A percentile compares a stretch with the other conserved stretches of the same genome.
Evolutionary conservation across 2,888 invertebrate species (phyloP).

Genomic region (Harpalus rufipes): DNA sequence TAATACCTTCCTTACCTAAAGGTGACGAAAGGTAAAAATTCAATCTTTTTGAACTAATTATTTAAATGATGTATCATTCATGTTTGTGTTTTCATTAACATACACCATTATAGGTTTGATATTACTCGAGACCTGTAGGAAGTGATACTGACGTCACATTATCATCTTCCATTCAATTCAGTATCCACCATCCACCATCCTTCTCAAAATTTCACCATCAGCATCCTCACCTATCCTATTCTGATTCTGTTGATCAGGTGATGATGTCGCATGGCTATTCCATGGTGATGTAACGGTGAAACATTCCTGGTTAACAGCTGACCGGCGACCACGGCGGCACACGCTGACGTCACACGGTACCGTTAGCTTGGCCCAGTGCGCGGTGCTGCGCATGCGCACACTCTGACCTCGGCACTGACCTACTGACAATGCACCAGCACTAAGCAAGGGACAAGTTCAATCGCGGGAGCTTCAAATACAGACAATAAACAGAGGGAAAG

Average conservation of each 20-base stretch:
- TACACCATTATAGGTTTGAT: too few relatives aligned
- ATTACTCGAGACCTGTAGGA: too few relatives aligned
- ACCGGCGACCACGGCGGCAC: constrained; percentile 76
- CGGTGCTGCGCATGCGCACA: constrained; percentile 51
- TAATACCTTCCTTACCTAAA: too few relatives aligned
- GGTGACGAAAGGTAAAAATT: too few relatives aligned
- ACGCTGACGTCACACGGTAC: constrained; percentile 76
- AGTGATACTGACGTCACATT: neutral
- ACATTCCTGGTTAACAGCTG: constrained; percentile 73
- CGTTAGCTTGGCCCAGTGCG: constrained; percentile 70
- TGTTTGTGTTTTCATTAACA: too few relatives aligned
- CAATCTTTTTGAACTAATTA: too few relatives aligned
- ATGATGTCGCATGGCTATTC: neutral
- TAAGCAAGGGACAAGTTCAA: constrained; percentile 15
- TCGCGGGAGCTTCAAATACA: neutral
- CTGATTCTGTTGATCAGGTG: neutral
- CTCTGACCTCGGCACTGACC: constrained; percentile 57
- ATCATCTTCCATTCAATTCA: neutral
- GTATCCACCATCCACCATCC: neutral
- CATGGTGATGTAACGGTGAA: constrained; percentile 57
- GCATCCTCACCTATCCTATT: neutral
- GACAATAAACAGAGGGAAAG: neutral
- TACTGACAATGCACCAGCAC: constrained; percentile 47
- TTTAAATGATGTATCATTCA: too few relatives aligned
- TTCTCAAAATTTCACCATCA: neutral